phyloP scores from a whole-genome alignment of 2,113 vertebrate species.

The Sisor rabdophorus region DNA sequence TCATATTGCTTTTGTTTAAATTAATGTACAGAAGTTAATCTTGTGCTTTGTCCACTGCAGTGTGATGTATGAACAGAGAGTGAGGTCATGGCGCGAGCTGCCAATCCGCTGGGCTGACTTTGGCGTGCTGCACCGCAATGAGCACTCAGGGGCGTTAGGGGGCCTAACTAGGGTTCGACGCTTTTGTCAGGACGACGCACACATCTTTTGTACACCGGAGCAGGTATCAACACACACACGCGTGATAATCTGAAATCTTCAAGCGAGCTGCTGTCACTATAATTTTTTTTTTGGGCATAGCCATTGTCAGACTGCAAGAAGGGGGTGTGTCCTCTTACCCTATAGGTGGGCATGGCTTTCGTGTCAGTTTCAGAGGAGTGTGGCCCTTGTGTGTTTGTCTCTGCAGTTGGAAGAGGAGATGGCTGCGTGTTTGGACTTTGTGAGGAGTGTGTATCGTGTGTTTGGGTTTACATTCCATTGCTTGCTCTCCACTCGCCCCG shows the following conservation, averaged over 20 bases:
- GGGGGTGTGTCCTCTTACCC: not conserved
- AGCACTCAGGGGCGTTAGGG: constrained; percentile 76
- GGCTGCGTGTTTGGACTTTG: constrained; percentile 80
- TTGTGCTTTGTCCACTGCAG: constrained; percentile 57
- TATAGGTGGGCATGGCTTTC: not conserved
- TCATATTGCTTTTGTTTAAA: not conserved
- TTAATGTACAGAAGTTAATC: not conserved
- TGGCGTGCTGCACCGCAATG: constrained; percentile 85
- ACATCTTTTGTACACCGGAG: constrained; percentile 84
- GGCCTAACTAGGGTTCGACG: constrained; percentile 82
- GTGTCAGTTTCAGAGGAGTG: not conserved
- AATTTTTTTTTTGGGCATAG: not conserved
- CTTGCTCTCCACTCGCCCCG: constrained; percentile 80
- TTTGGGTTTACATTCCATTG: constrained; percentile 87
- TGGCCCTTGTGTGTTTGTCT: not conserved
- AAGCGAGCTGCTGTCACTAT: not conserved
- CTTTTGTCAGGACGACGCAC: constrained; percentile 89
- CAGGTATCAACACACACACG: constrained; percentile 70
- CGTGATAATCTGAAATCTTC: not conserved
- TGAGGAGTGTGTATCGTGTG: constrained; percentile 75
- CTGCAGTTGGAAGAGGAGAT: constrained; percentile 83
- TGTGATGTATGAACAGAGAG: constrained; percentile 86
- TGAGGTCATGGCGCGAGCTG: constrained; percentile 88
- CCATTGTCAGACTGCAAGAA: not conserved
- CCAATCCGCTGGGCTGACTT: constrained; percentile 88